phyloP scores from a whole-genome alignment of 1,140 invertebrate species.

The Thalassaphorura encarpata region DNA sequence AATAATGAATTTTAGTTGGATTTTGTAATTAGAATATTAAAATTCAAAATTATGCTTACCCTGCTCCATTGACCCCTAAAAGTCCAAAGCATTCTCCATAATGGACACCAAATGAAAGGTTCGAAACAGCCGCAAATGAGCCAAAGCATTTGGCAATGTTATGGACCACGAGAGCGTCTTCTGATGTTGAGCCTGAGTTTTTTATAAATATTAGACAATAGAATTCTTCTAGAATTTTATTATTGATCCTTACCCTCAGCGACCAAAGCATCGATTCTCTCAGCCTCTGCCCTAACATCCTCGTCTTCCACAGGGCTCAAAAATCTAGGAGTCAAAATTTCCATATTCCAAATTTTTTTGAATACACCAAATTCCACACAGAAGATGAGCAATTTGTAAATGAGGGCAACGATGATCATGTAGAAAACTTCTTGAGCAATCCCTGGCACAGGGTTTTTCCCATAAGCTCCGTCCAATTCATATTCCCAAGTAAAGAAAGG shows the following conservation, averaged over 20 bases:
- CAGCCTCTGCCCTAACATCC: slow-evolving; percentile 5
- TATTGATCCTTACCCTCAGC: background rate
- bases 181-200: slow-evolving; percentile 2
- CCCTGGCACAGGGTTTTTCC: background rate
- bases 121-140: slow-evolving; percentile 27
- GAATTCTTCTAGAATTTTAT: no score
- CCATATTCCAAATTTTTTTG: background rate
- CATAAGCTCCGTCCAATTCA: no score
- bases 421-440: slow-evolving; percentile 12
- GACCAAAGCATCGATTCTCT: background rate
- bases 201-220: background rate
- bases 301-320: slow-evolving; percentile 1
- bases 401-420: slow-evolving; percentile 10
- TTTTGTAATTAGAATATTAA: no score
- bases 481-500: background rate
- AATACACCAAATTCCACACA: background rate
- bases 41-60: no score
- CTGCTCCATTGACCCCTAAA: slow-evolving; percentile 38
- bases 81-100: slow-evolving; percentile 32
- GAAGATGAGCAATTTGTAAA: slow-evolving; percentile 9
- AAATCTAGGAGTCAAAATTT: background rate
- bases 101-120: slow-evolving; percentile 27
- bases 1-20: no score
- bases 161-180: slow-evolving; percentile 23
- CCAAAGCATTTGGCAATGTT: slow-evolving; percentile 27